Percentiles rank a stretch among this genome's conserved stretches.
phyloP scores from a whole-genome alignment of 2,888 invertebrate genomes.

The Aradus depressus region DNA sequence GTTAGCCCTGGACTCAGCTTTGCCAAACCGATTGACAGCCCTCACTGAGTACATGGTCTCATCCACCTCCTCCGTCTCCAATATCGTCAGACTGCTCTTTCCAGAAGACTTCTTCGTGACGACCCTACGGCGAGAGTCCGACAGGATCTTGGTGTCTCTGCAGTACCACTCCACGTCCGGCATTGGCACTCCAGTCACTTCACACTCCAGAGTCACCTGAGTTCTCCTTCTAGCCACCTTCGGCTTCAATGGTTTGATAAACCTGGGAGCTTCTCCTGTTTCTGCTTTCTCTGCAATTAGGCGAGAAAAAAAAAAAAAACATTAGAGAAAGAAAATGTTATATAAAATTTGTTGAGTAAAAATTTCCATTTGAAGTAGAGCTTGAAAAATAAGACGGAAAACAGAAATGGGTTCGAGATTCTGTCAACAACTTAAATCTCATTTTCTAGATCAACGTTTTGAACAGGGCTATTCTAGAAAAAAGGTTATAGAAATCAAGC shows the following conservation, averaged over 20 bases:
- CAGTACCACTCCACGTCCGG: constrained; percentile 62
- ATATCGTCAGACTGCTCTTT: constrained; percentile 49
- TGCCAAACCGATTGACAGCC: constrained; percentile 61
- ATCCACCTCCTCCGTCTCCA: constrained; percentile 53
- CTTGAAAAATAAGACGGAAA: no score
- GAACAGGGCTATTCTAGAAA: no score
- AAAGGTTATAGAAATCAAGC: no score
- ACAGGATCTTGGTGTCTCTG: constrained; percentile 49
- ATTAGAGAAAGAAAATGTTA: no score
- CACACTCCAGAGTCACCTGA: constrained; percentile 52
- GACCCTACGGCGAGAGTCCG: constrained; percentile 45
- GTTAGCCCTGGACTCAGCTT: constrained; percentile 61
- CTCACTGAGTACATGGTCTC: constrained; percentile 56
- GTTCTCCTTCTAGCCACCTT: constrained; percentile 50
- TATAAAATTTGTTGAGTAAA: no score
- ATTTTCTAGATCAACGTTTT: no score
- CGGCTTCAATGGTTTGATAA: constrained; percentile 54
- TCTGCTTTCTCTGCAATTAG: constrained; percentile 50
- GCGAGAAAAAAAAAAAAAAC: no score
- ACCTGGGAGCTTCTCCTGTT: constrained; percentile 54
- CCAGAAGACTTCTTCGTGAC: constrained; percentile 52
- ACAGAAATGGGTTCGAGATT: no score
- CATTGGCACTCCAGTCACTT: constrained; percentile 54
- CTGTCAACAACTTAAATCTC: no score
- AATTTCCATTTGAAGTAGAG: no score